Evolutionary conservation across 2,113 vertebrate species (phyloP).

Genomic region (Nibea coibor): DNA sequence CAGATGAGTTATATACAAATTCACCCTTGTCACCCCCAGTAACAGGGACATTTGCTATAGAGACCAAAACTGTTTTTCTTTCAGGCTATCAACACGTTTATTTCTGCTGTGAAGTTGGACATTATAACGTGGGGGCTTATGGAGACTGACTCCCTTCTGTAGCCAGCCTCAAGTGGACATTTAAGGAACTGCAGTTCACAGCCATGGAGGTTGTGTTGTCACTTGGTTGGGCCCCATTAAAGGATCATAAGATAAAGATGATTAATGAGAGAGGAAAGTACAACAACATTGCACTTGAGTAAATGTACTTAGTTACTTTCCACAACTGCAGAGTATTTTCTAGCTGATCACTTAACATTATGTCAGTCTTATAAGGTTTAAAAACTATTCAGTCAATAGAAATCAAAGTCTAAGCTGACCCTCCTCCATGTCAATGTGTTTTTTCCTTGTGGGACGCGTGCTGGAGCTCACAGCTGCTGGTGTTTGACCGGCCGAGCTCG

Average conservation of each 20-base stretch:
- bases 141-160: too few relatives aligned
- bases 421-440: neutral
- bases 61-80: too few relatives aligned
- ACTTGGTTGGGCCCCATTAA: neutral
- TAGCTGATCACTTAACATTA: neutral
- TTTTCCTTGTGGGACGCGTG: neutral
- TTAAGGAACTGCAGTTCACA: too few relatives aligned
- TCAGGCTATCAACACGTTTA: too few relatives aligned
- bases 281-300: neutral
- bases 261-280: neutral
- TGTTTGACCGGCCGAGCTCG: conserved; percentile 24
- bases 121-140: too few relatives aligned
- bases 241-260: neutral
- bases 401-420: neutral
- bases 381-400: neutral
- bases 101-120: too few relatives aligned
- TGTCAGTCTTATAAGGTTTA: neutral
- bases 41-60: too few relatives aligned
- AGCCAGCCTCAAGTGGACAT: too few relatives aligned
- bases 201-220: too few relatives aligned
- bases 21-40: too few relatives aligned
- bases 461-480: conserved; percentile 25
- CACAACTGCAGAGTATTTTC: neutral
- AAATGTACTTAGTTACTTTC: neutral
- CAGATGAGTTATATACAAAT: too few relatives aligned